Base-by-base conservation (phyloP, 2,113 vertebrate genomes). In the Tachysurus vachellii region DNA sequence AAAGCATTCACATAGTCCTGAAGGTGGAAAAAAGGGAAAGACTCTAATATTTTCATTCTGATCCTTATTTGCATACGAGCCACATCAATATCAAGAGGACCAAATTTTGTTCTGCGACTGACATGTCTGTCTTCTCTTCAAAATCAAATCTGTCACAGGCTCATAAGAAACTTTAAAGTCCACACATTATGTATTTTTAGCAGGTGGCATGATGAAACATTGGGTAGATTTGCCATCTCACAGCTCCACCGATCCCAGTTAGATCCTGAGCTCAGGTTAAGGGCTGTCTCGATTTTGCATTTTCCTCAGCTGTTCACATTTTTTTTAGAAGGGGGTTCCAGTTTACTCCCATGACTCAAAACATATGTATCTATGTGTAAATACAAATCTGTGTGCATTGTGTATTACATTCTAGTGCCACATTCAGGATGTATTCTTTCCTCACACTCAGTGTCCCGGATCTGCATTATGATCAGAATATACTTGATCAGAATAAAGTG, bases 21-120 rank as follows among this genome's bases (percentile, higher is more conserved):
- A 71, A 50, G 13, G 84, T 56, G 54, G 81, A 59, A 44, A 61
- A 64, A 73, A 19, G 16, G 75, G 64, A 47, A 75, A 70, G 62
- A 44, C 28, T 66, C 42, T 50, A 57, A 54, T 80, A 85, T 83
- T 77, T 86, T 86, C 59, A 68, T 89, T 86, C 54, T 26, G 28
- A 83, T 80, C 21, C 79, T 64, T 71, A 86, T 89, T 86, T 89
- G 44, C 85, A 86, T 80, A 83, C n/a, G 21, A 62, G 36, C 36
- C 80, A 54, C 47, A 50, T 36, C 44, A 56, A 42, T 89, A 80
- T 83, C 28, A 44, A 80, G 54, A 80, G 7, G 11, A 80, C 9
- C 28, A 42, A 1, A 61, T 23, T 81, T 81, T 44, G 3, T 56
- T 36, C 19, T 36, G 79, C 31, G 13, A 36, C 54, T 80, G 17